Evolutionary conservation across 1,140 invertebrate genomes (phyloP), one percentile per base, ranked within the genome.

Genomic region (Drosophila bocki): DNA sequence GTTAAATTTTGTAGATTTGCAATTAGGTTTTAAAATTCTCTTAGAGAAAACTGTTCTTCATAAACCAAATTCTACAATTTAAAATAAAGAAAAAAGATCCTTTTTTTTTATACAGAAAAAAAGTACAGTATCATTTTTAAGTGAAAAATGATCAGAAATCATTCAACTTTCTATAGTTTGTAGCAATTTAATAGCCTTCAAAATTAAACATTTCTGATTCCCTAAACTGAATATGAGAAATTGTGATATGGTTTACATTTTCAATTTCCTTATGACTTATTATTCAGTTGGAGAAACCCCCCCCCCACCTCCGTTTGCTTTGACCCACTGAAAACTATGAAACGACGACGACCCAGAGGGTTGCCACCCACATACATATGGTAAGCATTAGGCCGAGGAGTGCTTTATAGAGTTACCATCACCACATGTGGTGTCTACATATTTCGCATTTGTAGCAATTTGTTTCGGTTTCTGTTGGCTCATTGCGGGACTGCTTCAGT

Each of bases 401-500:
- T 68, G 63, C 29, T 68, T 69, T 44, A 68, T 67, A 63, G 62
- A 68, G 65, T 53, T 69, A 35, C 64, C 60, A 47, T 59, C 44
- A 3, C 41, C 41, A 29, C 47, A 50, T 50, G 50, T 69, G 65
- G 37, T 51, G 45, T 69, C 65, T 68, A 61, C 62, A 65, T 65
- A 65, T 62, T 65, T 65, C 39, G 42, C 68, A 71, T 71, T 71
- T 71, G 68, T 71, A 47, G 68, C 68, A 71, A 71, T 71, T 71
- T 69, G 45, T 51, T 71, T 71, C 29, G 67, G 65, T 70, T 69
- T 71, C 65, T 71, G 68, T 71, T 71, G 54, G 32, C 45, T 69
- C 39, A 63, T 64, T 67, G 63, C 63, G 42, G 60, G 35, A 63
- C 61, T 67, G 61, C 61, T 50, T 39, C 44, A 33, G 35, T 71